Conservation (phyloP, 2,888 invertebrate genomes). For the Synergus gifuensis region DNA sequence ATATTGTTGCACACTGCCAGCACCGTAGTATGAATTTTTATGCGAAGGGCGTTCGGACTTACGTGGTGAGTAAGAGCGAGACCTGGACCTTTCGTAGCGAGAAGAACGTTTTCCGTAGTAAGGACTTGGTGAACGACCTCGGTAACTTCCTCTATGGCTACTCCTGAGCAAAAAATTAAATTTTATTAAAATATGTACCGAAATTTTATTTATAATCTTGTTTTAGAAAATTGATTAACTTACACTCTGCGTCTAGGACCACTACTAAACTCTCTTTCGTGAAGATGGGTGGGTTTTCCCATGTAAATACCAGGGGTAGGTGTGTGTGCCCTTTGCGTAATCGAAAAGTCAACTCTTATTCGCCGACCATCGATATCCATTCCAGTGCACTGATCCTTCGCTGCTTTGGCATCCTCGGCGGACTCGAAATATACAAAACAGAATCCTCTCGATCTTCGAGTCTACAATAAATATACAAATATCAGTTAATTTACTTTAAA, state of each 20-base stretch:
- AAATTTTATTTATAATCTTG: background rate
- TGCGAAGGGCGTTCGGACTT: conserved; percentile 79
- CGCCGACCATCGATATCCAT: conserved; percentile 96
- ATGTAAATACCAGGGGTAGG: conserved; percentile 98
- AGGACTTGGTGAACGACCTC: conserved; percentile 85
- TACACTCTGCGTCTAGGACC: conserved; percentile 80
- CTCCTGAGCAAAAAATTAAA: conserved; percentile 76
- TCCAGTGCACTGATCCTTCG: conserved; percentile 95
- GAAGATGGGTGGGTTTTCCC: conserved; percentile 90
- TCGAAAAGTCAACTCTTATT: conserved; percentile 97
- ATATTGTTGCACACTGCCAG: conserved; percentile 70
- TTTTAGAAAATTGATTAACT: conserved; percentile 69
- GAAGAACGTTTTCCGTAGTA: conserved; percentile 83
- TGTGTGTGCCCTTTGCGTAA: conserved; percentile 96
- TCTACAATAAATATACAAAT: conserved; percentile 80
- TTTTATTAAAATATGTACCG: background rate
- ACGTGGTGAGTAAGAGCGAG: conserved; percentile 89
- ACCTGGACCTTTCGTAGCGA: conserved; percentile 87
- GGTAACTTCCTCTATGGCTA: conserved; percentile 80
- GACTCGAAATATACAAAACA: conserved; percentile 96
- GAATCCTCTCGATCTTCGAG: conserved; percentile 96
- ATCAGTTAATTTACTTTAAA: conserved; percentile 17
- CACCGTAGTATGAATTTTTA: conserved; percentile 62
- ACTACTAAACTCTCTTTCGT: conserved; percentile 72
- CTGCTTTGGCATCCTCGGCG: conserved; percentile 92